Evolutionary conservation across 2,888 invertebrate species (phyloP).

Genomic region (Digitonthophagus gazella): DNA sequence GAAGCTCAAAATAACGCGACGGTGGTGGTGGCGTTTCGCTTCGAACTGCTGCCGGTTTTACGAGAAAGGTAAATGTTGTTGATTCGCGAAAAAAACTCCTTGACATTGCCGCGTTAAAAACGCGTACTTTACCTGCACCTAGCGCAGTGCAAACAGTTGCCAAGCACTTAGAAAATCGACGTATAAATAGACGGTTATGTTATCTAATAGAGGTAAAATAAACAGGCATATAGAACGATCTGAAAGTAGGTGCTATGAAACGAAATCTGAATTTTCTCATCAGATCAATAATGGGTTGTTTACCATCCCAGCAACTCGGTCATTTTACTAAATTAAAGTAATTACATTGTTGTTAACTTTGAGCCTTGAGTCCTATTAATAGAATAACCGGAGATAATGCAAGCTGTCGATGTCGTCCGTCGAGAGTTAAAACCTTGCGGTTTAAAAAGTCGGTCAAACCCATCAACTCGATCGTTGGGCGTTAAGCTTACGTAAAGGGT

Average conservation of each 20-base stretch:
- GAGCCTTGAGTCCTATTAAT: conserved; percentile 28
- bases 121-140: background rate
- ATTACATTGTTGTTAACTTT: conserved; percentile 28
- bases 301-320: conserved; percentile 22
- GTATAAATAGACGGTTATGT: too few relatives aligned
- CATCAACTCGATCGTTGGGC: background rate
- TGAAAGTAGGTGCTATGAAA: too few relatives aligned
- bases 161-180: background rate
- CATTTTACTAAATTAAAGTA: conserved; percentile 27
- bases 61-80: background rate
- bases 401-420: background rate
- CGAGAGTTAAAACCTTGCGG: background rate
- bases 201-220: background rate
- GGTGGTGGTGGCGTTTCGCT: background rate
- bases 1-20: background rate
- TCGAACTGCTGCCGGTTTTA: too few relatives aligned
- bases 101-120: background rate
- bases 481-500: background rate
- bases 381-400: conserved; percentile 25
- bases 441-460: background rate
- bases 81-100: background rate
- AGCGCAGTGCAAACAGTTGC: background rate
- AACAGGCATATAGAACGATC: background rate
- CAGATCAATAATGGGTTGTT: conserved; percentile 11
- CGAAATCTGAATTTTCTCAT: too few relatives aligned